Evolutionary conservation across 1,140 invertebrate genomes (phyloP).

Genomic region (Anastatus disparis): DNA sequence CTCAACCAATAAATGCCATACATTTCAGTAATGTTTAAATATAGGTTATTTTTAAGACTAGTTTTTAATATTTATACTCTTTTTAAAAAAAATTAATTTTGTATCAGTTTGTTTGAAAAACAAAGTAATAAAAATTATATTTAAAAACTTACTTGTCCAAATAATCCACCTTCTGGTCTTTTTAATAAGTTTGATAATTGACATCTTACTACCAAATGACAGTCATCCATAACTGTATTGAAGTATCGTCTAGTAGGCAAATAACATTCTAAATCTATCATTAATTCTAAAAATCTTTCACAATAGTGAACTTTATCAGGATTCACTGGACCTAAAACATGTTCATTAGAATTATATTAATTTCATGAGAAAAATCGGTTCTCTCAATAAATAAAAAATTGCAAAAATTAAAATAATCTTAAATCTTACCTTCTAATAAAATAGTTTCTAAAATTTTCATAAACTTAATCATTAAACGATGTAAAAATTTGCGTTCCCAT

Average conservation of each 20-base stretch:
- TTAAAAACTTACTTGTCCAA: constrained; percentile 79
- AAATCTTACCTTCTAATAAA: constrained; percentile 70
- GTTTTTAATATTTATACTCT: constrained; percentile 42
- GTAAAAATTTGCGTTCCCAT: constrained; percentile 91
- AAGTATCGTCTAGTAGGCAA: constrained; percentile 96
- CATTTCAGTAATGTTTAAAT: constrained; percentile 17
- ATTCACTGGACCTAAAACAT: constrained; percentile 66
- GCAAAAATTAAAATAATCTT: too few species aligned
- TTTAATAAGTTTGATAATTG: constrained; percentile 80
- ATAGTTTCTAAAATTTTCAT: constrained; percentile 84
- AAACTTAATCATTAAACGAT: constrained; percentile 91
- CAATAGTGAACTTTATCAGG: constrained; percentile 82
- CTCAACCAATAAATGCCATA: constrained; percentile 27
- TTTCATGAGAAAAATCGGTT: constrained; percentile 11
- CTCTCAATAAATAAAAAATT: too few species aligned
- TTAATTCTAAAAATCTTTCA: constrained; percentile 94
- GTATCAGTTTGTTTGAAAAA: constrained; percentile 34
- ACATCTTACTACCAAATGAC: constrained; percentile 92
- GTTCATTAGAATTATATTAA: constrained; percentile 18
- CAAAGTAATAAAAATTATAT: constrained; percentile 34
- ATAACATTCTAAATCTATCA: constrained; percentile 96
- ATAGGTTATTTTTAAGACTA: constrained; percentile 37
- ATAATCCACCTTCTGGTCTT: constrained; percentile 89
- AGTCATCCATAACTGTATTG: constrained; percentile 94
- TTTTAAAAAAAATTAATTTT: constrained; percentile 40